phyloP scores from a whole-genome alignment of 2,888 invertebrate genomes.

The Agriopis leucophaearia region DNA sequence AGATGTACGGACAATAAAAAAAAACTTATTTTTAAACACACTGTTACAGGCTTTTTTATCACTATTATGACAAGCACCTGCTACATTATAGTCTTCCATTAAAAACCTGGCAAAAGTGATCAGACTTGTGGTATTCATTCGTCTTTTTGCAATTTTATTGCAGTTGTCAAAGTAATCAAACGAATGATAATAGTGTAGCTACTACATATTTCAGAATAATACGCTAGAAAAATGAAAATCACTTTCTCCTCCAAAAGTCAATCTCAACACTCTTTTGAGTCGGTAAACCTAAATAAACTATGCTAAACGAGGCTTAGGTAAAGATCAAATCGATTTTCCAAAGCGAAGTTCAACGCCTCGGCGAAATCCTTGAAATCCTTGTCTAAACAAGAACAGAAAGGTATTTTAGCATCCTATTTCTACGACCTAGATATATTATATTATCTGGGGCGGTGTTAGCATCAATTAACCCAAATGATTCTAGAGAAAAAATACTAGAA shows the following conservation, averaged over 20 bases:
- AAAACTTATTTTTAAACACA: too few relatives aligned
- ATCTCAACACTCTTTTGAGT: not conserved
- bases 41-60: too few relatives aligned
- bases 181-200: too few relatives aligned
- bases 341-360: not conserved
- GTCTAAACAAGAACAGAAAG: slow-evolving; percentile 4
- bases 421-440: slow-evolving; percentile 11
- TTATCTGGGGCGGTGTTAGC: slow-evolving; percentile 15
- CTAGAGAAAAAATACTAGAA: slow-evolving; percentile 4
- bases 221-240: not conserved
- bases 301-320: not conserved
- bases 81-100: too few relatives aligned
- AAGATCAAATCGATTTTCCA: not conserved
- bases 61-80: too few relatives aligned
- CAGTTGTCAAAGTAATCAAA: too few relatives aligned
- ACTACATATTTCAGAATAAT: too few relatives aligned
- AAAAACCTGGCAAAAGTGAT: too few relatives aligned
- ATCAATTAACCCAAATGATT: slow-evolving; percentile 33
- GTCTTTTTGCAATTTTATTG: too few relatives aligned
- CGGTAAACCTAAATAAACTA: not conserved
- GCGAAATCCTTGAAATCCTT: not conserved
- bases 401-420: not conserved
- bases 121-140: too few relatives aligned
- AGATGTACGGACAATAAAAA: too few relatives aligned
- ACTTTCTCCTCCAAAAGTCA: not conserved